phyloP scores from a whole-genome alignment of 2,113 vertebrate species.

The Syngnathus scovelli region DNA sequence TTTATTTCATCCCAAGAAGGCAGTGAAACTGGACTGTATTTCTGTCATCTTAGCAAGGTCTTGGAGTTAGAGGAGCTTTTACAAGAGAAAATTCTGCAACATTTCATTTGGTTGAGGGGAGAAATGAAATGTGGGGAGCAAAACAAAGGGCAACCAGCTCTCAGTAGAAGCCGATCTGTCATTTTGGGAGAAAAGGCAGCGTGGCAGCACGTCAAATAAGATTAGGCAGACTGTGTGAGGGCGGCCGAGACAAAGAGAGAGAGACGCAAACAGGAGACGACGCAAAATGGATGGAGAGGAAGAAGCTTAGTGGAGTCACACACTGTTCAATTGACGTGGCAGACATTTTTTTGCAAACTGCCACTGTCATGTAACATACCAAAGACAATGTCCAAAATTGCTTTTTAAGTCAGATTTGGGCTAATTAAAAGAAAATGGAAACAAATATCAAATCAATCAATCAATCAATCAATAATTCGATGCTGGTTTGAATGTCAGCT shows the following conservation, averaged over 20 bases:
- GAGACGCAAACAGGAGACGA: slow-evolving; percentile 1
- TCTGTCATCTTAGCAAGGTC: slow-evolving; percentile 20
- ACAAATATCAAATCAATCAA: too few relatives aligned
- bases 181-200: slow-evolving; percentile 20
- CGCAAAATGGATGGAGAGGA: slow-evolving; percentile 4
- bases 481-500: slow-evolving; percentile 22
- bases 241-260: neutral
- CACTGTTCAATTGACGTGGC: slow-evolving; percentile 8
- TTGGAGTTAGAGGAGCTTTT: slow-evolving; percentile 40
- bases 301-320: slow-evolving; percentile 1
- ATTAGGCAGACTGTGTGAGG: slow-evolving; percentile 12
- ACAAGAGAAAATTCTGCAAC: slow-evolving; percentile 9
- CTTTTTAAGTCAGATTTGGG: too few relatives aligned
- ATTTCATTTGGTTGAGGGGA: neutral
- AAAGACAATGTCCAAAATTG: too few relatives aligned
- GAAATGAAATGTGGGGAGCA: neutral
- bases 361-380: too few relatives aligned
- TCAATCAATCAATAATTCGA: too few relatives aligned
- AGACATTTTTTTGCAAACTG: neutral
- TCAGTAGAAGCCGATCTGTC: neutral
- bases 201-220: slow-evolving; percentile 13
- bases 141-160: slow-evolving; percentile 19
- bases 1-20: slow-evolving; percentile 26
- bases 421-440: too few relatives aligned
- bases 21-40: slow-evolving; percentile 24